Conservation (phyloP, 1,140 invertebrate genomes). For the Cotesia glomerata region DNA sequence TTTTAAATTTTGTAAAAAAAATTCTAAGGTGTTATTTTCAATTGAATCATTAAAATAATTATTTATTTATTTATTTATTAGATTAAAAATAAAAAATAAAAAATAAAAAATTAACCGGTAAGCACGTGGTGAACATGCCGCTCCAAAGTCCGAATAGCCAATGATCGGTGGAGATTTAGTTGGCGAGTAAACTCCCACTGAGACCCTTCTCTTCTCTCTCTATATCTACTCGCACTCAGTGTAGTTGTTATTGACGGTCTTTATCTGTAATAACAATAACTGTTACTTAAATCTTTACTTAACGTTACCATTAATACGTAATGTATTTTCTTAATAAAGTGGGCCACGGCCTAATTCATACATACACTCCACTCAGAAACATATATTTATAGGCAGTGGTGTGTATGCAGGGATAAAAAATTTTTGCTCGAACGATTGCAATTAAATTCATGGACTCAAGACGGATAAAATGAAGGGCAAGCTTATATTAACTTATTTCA, state of each 20-base stretch:
- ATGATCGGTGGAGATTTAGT: background rate
- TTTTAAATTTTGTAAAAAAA: too few relatives aligned
- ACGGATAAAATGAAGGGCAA: background rate
- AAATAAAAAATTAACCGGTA: background rate
- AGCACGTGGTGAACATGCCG: background rate
- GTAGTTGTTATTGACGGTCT: background rate
- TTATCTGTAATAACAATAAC: too few relatives aligned
- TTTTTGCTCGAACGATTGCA: slow-evolving; percentile 12
- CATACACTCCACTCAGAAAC: slow-evolving; percentile 11
- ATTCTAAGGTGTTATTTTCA: too few relatives aligned
- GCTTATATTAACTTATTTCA: background rate
- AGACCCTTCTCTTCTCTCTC: background rate
- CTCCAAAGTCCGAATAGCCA: background rate
- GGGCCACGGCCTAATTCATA: slow-evolving; percentile 62
- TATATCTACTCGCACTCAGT: background rate
- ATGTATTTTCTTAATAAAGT: slow-evolving; percentile 41
- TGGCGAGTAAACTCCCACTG: background rate
- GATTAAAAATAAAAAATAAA: too few relatives aligned
- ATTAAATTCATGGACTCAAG: slow-evolving; percentile 38
- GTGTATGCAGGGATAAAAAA: slow-evolving; percentile 29
- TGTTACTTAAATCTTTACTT: too few relatives aligned
- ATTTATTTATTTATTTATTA: too few relatives aligned
- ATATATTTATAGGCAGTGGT: too few relatives aligned
- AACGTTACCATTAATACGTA: too few relatives aligned
- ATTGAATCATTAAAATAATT: too few relatives aligned